Percentiles rank a stretch among this genome's conserved stretches.
Conservation (phyloP, 2,113 vertebrate species). For the Epinephelus lanceolatus region DNA sequence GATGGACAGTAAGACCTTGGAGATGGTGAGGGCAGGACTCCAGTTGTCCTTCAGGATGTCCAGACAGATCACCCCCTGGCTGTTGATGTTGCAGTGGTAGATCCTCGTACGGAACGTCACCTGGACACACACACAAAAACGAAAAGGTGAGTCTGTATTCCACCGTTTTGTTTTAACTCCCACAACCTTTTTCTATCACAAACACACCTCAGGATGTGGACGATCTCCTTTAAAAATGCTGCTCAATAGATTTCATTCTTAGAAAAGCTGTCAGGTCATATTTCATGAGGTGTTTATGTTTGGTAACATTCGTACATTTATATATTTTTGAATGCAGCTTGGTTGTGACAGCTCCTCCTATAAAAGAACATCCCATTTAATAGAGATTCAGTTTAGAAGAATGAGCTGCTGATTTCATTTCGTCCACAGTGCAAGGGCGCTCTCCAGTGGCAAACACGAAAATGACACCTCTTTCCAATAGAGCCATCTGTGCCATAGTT, state of each 20-base stretch:
- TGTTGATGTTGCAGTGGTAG: slow-evolving; percentile 99
- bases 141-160: neutral
- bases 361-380: neutral
- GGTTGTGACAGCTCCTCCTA: neutral
- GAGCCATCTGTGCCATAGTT: neutral
- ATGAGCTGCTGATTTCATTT: neutral
- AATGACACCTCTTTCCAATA: neutral
- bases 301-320: neutral
- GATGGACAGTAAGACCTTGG: slow-evolving; percentile 97
- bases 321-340: neutral
- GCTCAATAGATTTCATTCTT: neutral
- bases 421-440: neutral
- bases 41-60: slow-evolving; percentile 98
- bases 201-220: too few relatives aligned
- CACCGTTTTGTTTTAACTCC: too few relatives aligned
- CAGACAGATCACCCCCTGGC: slow-evolving; percentile 97
- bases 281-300: neutral
- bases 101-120: slow-evolving; percentile 97
- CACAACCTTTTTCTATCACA: too few relatives aligned
- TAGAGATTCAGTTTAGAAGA: neutral
- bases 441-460: slow-evolving; percentile 50
- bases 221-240: too few relatives aligned
- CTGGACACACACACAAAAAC: slow-evolving; percentile 69
- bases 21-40: slow-evolving; percentile 95
- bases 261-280: neutral